Evolutionary conservation across 37 sponge, comb jelly and placozoan genomes (phyloP), one percentile per base, ranked within the genome.

Genomic region (Axinella damicornis): DNA sequence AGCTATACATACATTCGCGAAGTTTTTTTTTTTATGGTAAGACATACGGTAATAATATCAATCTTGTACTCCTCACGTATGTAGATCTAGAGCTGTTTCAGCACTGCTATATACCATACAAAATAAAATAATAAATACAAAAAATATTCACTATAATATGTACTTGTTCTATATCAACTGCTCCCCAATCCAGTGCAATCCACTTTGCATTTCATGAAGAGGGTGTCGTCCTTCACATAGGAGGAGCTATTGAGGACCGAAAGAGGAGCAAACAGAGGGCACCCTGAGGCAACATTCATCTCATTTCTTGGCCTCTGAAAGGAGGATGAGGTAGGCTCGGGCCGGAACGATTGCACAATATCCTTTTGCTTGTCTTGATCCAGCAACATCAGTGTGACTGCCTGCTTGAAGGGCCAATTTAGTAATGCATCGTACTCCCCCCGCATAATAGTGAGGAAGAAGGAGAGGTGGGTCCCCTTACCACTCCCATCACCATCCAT

Each of bases 231-330:
- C 66, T 74, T 76, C n/a, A 85, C 87, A 68, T 89, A 95, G 21
- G 73, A 56, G n/a, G 62, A 24, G 67, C 82, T 77, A n/a, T 79
- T 69, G 33, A 95, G 77, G 21, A 87, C 77, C 55, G 83, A 78
- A 24, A 89, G 77, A 15, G 90, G 88, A 41, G 88, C 89, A 77
- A 95, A 95, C 66, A n/a, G 57, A 16, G 96, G 96, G 73, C 90
- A 95, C 18, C 96, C 96, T 37, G 96, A 92, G 2, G 96, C 96
- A 20, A 92, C 84, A 59, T 95, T 95, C 90, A 95, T 92, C 55
- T 92, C 93, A 36, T 74, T 41, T 22, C 58, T 66, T 40, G 96
- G 96, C 32, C 83, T 75, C 78, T 84, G 86, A 64, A 95, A 95
- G 15, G 87, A 85, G 0, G 83, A 62, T 4, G 84, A 82, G 22